Evolutionary conservation across 2,113 vertebrate species (phyloP).

Genomic region (Spheniscus mendiculus): DNA sequence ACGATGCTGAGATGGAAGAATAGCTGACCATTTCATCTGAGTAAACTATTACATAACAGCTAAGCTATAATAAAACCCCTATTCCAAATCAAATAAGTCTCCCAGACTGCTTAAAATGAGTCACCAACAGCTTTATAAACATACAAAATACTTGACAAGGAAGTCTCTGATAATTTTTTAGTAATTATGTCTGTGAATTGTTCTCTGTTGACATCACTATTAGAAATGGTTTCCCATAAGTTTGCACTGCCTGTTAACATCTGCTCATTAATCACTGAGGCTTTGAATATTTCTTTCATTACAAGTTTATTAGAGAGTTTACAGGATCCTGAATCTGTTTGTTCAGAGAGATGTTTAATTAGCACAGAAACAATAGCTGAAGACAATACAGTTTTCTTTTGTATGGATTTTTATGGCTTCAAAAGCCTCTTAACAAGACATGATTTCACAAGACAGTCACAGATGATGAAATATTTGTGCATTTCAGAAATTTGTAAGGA

Average conservation of each 20-base stretch:
- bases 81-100: conserved; percentile 87
- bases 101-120: conserved; percentile 84
- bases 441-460: conserved; percentile 35
- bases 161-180: conserved; percentile 87
- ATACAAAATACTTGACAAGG: conserved; percentile 87
- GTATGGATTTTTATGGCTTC: background rate
- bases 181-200: conserved; percentile 89
- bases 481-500: conserved; percentile 32
- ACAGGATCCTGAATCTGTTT: conserved; percentile 17
- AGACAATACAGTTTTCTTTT: background rate
- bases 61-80: conserved; percentile 81
- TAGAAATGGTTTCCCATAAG: conserved; percentile 84
- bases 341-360: conserved; percentile 67
- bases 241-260: conserved; percentile 80
- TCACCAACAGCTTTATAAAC: conserved; percentile 87
- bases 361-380: conserved; percentile 49
- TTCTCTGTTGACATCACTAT: conserved; percentile 87
- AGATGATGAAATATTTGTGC: conserved; percentile 22
- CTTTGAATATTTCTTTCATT: conserved; percentile 77
- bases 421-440: conserved; percentile 5
- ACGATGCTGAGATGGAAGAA: conserved; percentile 72
- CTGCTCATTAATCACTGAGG: conserved; percentile 85
- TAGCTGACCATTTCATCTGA: conserved; percentile 73
- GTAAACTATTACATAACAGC: conserved; percentile 85
- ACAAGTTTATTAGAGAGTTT: conserved; percentile 72